phyloP scores from a whole-genome alignment of 1,140 invertebrate species.

The Sycobia sp. region DNA sequence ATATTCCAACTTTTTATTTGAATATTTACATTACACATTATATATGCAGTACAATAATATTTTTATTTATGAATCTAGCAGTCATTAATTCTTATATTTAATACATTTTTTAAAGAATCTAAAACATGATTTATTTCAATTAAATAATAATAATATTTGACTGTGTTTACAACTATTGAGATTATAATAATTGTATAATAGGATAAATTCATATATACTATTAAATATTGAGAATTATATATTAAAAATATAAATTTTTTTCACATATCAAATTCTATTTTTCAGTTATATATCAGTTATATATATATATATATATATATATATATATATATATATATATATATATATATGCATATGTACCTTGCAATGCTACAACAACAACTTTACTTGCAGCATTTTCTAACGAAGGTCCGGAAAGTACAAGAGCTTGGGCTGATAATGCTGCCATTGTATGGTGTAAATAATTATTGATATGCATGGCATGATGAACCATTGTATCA shows the following conservation, averaged over 20 bases:
- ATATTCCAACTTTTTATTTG: too few species aligned
- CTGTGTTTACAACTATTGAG: too few species aligned
- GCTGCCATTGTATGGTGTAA: slow-evolving; percentile 81
- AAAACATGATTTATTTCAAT: too few species aligned
- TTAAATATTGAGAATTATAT: background rate
- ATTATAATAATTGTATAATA: too few species aligned
- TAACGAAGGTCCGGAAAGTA: slow-evolving; percentile 74
- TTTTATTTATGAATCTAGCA: too few species aligned
- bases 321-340: background rate
- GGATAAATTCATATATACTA: too few species aligned
- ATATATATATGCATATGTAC: slow-evolving; percentile 38
- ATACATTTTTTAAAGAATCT: too few species aligned
- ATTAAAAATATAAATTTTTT: slow-evolving; percentile 22
- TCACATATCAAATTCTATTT: background rate
- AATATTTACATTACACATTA: too few species aligned
- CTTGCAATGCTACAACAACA: slow-evolving; percentile 54
- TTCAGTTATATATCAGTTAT: too few species aligned
- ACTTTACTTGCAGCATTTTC: slow-evolving; percentile 63
- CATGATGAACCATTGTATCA: slow-evolving; percentile 86
- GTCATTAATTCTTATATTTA: too few species aligned
- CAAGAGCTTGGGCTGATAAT: slow-evolving; percentile 77
- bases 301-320: background rate
- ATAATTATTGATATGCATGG: slow-evolving; percentile 86
- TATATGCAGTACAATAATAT: too few species aligned
- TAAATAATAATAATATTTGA: too few species aligned